phyloP scores from a whole-genome alignment of 2,113 vertebrate genomes.

The Pterocles burchelli region DNA sequence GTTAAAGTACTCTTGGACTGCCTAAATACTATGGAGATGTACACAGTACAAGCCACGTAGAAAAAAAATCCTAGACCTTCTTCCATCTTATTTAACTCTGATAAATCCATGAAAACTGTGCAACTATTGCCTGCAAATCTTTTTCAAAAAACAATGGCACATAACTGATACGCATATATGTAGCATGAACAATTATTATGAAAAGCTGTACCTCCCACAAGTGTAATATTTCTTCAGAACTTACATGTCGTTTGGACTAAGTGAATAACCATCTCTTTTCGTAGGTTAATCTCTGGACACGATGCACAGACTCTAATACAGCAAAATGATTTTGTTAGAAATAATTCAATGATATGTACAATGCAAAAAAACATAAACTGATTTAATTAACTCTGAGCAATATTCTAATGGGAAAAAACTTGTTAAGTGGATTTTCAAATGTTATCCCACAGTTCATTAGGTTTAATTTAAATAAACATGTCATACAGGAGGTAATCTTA shows the following conservation, averaged over 20 bases:
- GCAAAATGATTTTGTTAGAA: slow-evolving; percentile 21
- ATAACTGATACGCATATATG: background rate
- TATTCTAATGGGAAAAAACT: slow-evolving; percentile 34
- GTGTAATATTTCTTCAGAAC: background rate
- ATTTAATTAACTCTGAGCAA: slow-evolving; percentile 58
- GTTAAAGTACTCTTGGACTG: background rate
- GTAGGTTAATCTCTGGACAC: background rate
- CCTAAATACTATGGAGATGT: background rate
- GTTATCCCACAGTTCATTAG: slow-evolving; percentile 50
- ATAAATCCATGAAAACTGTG: background rate
- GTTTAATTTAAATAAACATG: slow-evolving; percentile 57
- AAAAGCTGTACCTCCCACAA: background rate
- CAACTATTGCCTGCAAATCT: background rate
- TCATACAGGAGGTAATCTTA: slow-evolving; percentile 33
- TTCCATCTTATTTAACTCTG: background rate
- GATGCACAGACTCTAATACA: background rate
- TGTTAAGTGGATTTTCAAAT: slow-evolving; percentile 63
- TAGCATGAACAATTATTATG: background rate
- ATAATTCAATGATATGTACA: slow-evolving; percentile 42
- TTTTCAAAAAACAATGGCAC: background rate
- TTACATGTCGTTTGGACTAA: slow-evolving; percentile 23
- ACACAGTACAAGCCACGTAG: background rate
- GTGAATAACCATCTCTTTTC: background rate
- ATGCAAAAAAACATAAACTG: slow-evolving; percentile 1
- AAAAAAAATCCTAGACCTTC: background rate